Evolutionary conservation across 2,113 vertebrate species (phyloP).

Genomic region (Mastomys coucha): DNA sequence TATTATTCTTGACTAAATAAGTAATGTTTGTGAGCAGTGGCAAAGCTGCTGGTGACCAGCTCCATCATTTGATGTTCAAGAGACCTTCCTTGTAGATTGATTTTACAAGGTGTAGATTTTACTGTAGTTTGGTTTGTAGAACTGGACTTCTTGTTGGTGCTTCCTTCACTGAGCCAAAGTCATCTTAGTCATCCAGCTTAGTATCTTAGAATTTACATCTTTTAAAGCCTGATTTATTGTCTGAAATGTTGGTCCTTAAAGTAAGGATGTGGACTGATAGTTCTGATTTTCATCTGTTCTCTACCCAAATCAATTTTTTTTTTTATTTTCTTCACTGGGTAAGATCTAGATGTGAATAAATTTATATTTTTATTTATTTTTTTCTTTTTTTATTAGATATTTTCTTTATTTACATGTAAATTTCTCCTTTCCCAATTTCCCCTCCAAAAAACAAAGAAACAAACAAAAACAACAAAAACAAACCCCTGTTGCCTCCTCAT

Average conservation of each 20-base stretch:
- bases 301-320: neutral
- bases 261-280: neutral
- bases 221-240: neutral
- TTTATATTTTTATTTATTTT: neutral
- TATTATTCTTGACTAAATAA: neutral
- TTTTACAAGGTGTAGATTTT: neutral
- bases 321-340: neutral
- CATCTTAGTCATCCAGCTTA: neutral
- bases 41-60: neutral
- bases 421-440: no score
- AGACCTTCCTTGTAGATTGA: neutral
- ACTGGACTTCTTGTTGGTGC: neutral
- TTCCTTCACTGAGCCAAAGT: neutral
- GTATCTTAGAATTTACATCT: conserved; percentile 22
- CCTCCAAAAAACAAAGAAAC: no score
- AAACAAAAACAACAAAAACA: no score
- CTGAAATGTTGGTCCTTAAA: neutral
- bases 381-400: no score
- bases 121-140: neutral
- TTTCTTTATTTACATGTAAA: no score
- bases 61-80: neutral
- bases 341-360: conserved; percentile 24
- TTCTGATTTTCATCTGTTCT: conserved; percentile 31
- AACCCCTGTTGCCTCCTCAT: no score
- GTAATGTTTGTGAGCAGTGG: neutral